phyloP scores from a whole-genome alignment of 2,888 invertebrate species.

The Callyntrura guangdongensis region DNA sequence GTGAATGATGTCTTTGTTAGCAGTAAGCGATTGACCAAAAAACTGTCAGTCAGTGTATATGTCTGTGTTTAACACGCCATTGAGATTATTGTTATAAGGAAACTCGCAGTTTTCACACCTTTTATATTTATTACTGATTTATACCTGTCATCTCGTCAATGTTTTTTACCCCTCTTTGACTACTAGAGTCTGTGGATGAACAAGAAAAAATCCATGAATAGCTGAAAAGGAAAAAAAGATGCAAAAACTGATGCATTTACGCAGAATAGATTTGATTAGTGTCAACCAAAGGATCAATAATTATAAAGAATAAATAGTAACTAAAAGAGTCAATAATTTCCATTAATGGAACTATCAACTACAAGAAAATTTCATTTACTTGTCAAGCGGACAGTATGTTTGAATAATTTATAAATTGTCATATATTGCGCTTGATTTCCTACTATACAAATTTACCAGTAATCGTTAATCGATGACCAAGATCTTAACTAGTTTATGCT shows the following conservation, averaged over 20 bases:
- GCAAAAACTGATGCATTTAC: no score
- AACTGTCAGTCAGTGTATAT: not conserved
- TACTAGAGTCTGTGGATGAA: not conserved
- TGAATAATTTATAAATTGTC: no score
- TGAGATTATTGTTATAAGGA: slow-evolving; percentile 9
- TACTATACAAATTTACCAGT: no score
- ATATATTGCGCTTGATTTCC: no score
- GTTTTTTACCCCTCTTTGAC: not conserved
- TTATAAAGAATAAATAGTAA: not conserved
- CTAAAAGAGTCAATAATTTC: no score
- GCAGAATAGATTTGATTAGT: not conserved
- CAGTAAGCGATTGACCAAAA: not conserved
- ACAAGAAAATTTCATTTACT: no score
- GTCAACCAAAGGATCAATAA: not conserved
- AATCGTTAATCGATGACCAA: no score
- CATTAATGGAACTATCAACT: no score
- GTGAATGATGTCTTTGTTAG: not conserved
- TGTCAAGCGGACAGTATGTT: no score
- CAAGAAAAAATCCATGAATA: not conserved
- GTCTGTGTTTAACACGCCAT: not conserved
- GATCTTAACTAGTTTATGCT: no score
- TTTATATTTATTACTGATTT: not conserved
- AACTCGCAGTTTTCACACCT: slow-evolving; percentile 21
- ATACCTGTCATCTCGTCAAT: not conserved
- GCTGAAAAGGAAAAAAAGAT: not conserved